Evolutionary conservation across 2,113 vertebrate species (phyloP).

Genomic region (Brevimyrus niger): DNA sequence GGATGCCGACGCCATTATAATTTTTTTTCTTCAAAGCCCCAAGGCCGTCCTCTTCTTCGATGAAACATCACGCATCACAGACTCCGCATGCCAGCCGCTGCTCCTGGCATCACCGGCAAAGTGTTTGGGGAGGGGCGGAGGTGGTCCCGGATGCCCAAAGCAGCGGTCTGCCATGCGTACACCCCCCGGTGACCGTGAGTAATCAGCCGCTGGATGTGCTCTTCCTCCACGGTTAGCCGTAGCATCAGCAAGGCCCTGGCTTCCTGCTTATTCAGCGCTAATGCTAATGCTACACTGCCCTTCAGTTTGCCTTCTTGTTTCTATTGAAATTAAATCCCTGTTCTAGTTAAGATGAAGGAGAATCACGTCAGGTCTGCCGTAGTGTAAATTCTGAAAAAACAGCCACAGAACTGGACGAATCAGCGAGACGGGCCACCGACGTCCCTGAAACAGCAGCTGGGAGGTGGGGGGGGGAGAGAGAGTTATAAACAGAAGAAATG

Average conservation of each 20-base stretch:
- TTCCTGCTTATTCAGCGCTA: background rate
- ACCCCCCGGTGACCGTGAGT: background rate
- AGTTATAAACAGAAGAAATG: background rate
- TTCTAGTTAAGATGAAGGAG: background rate
- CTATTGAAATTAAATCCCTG: background rate
- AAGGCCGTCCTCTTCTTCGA: background rate
- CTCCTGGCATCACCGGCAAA: background rate
- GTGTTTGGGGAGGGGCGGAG: background rate
- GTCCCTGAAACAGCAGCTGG: background rate
- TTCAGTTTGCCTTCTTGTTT: background rate
- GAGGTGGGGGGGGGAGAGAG: background rate
- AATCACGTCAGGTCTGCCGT: background rate
- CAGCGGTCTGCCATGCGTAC: background rate
- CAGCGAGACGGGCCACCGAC: background rate
- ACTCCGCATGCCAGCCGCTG: background rate
- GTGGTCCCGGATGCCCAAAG: background rate
- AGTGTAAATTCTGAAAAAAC: background rate
- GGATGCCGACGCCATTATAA: background rate
- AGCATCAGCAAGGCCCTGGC: background rate
- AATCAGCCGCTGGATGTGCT: background rate
- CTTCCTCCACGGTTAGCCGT: background rate
- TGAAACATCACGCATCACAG: background rate
- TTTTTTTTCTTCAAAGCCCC: background rate
- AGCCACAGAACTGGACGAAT: background rate
- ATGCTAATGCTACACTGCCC: background rate